Evolutionary conservation across 2,113 vertebrate genomes (phyloP).

Genomic region (Channa argus): DNA sequence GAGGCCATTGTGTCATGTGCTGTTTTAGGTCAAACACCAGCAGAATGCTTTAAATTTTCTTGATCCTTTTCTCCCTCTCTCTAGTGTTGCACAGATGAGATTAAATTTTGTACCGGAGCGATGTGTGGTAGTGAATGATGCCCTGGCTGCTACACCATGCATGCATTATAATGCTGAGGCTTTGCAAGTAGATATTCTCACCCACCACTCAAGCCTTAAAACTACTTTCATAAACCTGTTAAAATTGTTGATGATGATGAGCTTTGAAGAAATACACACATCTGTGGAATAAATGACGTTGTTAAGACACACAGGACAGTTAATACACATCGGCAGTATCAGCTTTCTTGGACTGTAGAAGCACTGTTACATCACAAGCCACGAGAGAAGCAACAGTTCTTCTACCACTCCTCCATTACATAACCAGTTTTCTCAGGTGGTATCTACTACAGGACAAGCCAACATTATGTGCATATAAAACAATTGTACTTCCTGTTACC

Average conservation of each 20-base stretch:
- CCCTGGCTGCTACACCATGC: constrained; percentile 3
- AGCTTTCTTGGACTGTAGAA: background rate
- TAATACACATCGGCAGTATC: too few relatives aligned
- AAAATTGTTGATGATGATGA: constrained; percentile 15
- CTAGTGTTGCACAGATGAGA: constrained; percentile 59
- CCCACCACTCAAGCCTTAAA: constrained; percentile 7
- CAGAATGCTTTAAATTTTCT: constrained; percentile 38
- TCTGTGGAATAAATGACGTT: background rate
- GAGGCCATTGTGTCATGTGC: constrained; percentile 33
- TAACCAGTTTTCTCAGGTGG: constrained; percentile 34
- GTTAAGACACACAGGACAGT: too few relatives aligned
- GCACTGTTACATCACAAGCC: constrained; percentile 46
- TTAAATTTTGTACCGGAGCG: constrained; percentile 50
- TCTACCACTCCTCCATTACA: constrained; percentile 23
- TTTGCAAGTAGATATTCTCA: constrained; percentile 15
- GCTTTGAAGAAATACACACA: constrained; percentile 1
- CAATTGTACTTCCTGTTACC: constrained; percentile 38
- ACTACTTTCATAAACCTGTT: constrained; percentile 5
- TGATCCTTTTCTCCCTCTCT: constrained; percentile 45
- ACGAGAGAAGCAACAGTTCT: constrained; percentile 12
- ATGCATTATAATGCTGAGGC: constrained; percentile 22
- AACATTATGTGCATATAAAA: constrained; percentile 42
- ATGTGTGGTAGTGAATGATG: constrained; percentile 42
- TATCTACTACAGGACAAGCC: constrained; percentile 3
- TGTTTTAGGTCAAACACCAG: constrained; percentile 56